A percentile compares a stretch with the other conserved stretches of the same genome.
Evolutionary conservation across 1,140 invertebrate genomes (phyloP).

Genomic region (Sarcophaga peregrina): DNA sequence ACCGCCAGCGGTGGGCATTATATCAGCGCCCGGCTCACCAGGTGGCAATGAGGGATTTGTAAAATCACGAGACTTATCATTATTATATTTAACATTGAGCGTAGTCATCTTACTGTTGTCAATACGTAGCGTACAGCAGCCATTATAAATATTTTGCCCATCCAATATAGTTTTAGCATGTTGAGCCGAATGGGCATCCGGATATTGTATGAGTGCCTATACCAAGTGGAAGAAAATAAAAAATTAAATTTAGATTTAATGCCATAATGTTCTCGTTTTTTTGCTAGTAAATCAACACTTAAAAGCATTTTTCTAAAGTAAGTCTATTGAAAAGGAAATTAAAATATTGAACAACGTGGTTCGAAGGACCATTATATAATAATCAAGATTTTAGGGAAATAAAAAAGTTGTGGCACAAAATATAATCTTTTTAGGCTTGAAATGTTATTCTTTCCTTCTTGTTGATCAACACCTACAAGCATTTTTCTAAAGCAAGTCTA

Average conservation of each 20-base stretch:
- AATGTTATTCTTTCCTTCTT: too few relatives aligned
- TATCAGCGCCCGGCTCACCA: constrained; percentile 82
- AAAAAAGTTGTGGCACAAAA: too few relatives aligned
- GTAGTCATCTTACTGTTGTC: constrained; percentile 98
- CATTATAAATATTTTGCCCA: constrained; percentile 99
- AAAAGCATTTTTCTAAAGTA: too few relatives aligned
- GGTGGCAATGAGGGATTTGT: constrained; percentile 97
- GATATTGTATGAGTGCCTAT: constrained; percentile 98
- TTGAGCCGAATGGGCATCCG: constrained; percentile 95
- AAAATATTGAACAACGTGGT: too few relatives aligned
- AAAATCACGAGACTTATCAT: constrained; percentile 99
- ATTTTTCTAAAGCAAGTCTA: too few relatives aligned
- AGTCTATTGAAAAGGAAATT: too few relatives aligned
- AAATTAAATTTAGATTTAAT: constrained; percentile 11
- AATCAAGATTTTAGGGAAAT: too few relatives aligned
- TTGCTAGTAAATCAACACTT: too few relatives aligned
- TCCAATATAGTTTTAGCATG: constrained; percentile 95
- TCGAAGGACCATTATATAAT: too few relatives aligned
- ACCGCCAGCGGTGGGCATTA: constrained; percentile 73
- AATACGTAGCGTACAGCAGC: constrained; percentile 98
- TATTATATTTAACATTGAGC: constrained; percentile 99
- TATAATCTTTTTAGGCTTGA: too few relatives aligned
- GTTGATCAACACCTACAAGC: too few relatives aligned
- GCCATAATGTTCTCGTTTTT: too few relatives aligned
- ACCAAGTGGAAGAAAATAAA: background rate